A percentile compares a stretch with the other conserved stretches of the same genome.
These are phyloP conservation scores for Austrolebias charrua DNA, from an alignment of 2,797 vertebrate species.

Conservation along the genomic window DNA sequence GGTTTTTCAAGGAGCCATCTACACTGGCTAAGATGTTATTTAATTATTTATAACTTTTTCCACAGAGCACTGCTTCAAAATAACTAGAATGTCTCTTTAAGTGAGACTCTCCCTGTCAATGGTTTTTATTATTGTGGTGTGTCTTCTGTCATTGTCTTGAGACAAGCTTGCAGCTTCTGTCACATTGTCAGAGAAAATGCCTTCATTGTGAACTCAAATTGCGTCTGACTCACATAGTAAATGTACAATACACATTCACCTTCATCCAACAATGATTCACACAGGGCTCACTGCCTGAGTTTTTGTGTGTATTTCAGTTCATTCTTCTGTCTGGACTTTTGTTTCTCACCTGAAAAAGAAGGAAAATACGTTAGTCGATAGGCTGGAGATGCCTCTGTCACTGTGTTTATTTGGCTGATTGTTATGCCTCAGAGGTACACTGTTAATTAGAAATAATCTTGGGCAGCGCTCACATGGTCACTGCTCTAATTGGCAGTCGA, in stretches of 20 bases:
- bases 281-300: constrained; percentile 1
- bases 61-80: no score
- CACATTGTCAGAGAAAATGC: constrained; percentile 52
- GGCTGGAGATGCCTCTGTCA: constrained; percentile 23
- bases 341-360: constrained; percentile 16
- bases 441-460: constrained; percentile 72
- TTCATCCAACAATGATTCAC: constrained; percentile 8
- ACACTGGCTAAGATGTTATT: no score
- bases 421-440: constrained; percentile 64
- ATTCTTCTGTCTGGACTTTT: constrained; percentile 5
- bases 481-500: constrained; percentile 71
- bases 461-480: constrained; percentile 62
- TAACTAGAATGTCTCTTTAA: background rate
- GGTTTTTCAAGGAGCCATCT: no score
- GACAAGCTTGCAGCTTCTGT: constrained; percentile 35
- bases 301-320: no score
- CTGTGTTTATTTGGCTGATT: constrained; percentile 64
- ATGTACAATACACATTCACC: background rate
- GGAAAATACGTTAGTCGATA: constrained; percentile 26
- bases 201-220: constrained; percentile 35
- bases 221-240: constrained; percentile 13
- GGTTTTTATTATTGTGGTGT: background rate
- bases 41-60: no score
- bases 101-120: constrained; percentile 12
- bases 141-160: constrained; percentile 19